Conservation (phyloP, 2,797 vertebrate genomes). For the Mallotus villosus region DNA sequence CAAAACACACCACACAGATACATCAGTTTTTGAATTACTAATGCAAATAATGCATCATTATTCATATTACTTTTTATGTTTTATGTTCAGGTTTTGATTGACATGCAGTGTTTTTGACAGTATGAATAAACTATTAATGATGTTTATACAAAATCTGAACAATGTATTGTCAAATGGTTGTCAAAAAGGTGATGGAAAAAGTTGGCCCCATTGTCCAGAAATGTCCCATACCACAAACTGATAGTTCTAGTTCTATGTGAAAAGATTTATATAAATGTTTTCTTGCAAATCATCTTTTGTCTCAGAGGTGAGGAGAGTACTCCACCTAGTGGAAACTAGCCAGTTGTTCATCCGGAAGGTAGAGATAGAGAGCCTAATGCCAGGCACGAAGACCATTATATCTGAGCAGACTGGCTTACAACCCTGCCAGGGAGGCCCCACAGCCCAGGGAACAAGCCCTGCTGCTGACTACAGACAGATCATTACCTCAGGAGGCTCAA, state of each 20-base stretch:
- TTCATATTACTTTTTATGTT: constrained; percentile 22
- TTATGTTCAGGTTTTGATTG: constrained; percentile 7
- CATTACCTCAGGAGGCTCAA: constrained; percentile 46
- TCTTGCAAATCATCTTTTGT: background rate
- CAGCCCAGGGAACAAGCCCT: constrained; percentile 44
- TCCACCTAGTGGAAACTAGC: constrained; percentile 24
- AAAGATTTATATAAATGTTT: background rate
- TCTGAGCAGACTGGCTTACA: constrained; percentile 55
- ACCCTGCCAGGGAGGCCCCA: constrained; percentile 53
- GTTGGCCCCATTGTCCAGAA: background rate
- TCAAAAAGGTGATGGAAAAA: background rate
- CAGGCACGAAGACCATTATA: constrained; percentile 70
- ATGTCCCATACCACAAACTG: background rate
- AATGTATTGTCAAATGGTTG: background rate
- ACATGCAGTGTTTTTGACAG: constrained; percentile 9
- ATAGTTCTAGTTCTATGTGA: background rate
- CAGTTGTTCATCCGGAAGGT: constrained; percentile 42
- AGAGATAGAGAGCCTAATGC: constrained; percentile 56
- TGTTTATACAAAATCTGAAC: constrained; percentile 14
- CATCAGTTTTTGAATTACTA: constrained; percentile 25
- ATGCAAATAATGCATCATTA: constrained; percentile 20
- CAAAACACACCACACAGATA: background rate
- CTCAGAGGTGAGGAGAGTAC: background rate
- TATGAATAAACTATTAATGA: constrained; percentile 40
- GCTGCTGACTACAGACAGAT: constrained; percentile 37